Base-by-base conservation (phyloP, 2,797 vertebrate species). In the Danionella dracula region DNA sequence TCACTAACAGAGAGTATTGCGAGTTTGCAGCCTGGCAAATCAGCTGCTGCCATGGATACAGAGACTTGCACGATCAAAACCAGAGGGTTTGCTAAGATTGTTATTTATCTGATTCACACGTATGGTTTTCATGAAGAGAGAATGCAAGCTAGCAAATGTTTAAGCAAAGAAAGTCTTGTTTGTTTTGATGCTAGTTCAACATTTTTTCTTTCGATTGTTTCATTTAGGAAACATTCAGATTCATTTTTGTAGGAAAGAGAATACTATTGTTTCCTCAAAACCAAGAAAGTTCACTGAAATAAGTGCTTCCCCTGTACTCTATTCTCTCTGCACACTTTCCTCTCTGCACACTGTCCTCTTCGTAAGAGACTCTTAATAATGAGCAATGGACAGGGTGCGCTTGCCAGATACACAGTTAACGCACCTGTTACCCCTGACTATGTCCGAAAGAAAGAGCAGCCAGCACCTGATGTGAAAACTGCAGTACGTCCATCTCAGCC, bases 341-440 rank as follows among this genome's bases (percentile, higher is more conserved):
- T 40, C 34, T 42, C 53, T 7, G 12, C 44, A 21, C 0, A 1
- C 20, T 56, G 62, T 75, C 79, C 63, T 41, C 80, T 71, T 70
- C 66, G 67, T 70, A 38, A 58, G 59, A 75, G 75, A 70, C 68
- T 72, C 72, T 62, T 69, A 74, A 78, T 35, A 60, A 79, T 75
- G 78, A 81, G 58, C 54, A 80, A 85, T 78, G 79, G 84, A 82
- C 82, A 84, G 46, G 66, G 31, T 2, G 15, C 51, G 4, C 58
- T 76, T 45, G 61, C 53, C 40, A 72, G 57, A 49, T 41, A 48
- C 68, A 67, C 68, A 66, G 74, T 8, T 35, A 40, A 32, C 63
- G 81, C 82, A 87, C 81, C 84, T 84, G 83, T 77, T 79, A 68
- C 72, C 64, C 59, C 75, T 80, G 83, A 77, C 79, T 38, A 66